Evolutionary conservation across 2,113 vertebrate genomes (phyloP), one percentile per base, ranked within the genome.

Genomic region (Lathamus discolor): DNA sequence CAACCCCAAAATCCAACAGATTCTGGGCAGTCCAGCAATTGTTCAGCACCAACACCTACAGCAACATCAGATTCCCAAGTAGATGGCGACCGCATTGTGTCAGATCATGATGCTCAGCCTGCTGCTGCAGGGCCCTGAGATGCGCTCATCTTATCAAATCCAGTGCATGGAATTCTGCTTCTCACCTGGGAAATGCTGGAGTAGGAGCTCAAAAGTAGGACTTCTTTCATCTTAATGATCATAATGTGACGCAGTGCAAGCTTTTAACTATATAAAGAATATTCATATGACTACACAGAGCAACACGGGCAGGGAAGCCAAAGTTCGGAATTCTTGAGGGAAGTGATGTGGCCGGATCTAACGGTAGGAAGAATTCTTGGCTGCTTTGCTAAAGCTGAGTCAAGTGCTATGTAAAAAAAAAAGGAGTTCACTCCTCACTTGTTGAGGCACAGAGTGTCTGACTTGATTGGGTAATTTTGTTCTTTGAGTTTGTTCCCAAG

Each of bases 111-210:
- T 49, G 83, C 83, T 90, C 93, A 84, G 77, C 84, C 88, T 86
- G 84, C 94, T 6, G 33, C 88, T 88, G 93, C 90, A 79, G 90
- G 80, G 87, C 96, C 86, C 69, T 97, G 97, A 98, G 90, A 75
- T 16, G 72, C 2, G 2, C 48, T 95, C 84, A 54, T 77, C 81
- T 95, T 80, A 62, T 14, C 86, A 69, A 88, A 95, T 75, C 90
- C 83, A 92, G 83, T 97, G 97, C 98, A 97, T 96, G 97, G 97
- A 97, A 96, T 92, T 67, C 83, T 55, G 91, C 96, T 96, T 93
- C 93, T 97, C 84, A 76, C 73, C 86, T 93, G 91, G 95, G 93
- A 93, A 92, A 85, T 2, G 46, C 88, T 90, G 95, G 91, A 92
- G 52, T 86, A 91, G 94, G 85, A 95, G 86, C 94, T 96, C 67